phyloP scores from a whole-genome alignment of 2,113 vertebrate species.

The Mesembrinibis cayennensis region DNA sequence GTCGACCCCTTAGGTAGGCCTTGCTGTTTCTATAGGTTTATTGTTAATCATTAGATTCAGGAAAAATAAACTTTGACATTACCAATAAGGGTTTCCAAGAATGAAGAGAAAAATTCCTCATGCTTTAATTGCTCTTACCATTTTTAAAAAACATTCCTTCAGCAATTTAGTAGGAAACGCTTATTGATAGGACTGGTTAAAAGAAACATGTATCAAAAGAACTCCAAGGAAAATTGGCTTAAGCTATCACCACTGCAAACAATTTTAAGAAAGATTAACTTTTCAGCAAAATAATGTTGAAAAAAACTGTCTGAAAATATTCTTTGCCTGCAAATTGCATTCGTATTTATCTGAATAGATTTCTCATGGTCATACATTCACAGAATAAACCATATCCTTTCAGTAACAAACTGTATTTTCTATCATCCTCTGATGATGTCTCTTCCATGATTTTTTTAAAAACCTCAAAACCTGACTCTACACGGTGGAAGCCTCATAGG shows the following conservation, averaged over 20 bases:
- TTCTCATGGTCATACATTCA: not conserved
- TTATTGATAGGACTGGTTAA: not conserved
- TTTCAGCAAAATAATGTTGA: not conserved
- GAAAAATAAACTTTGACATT: constrained; percentile 41
- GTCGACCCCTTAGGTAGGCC: constrained; percentile 62
- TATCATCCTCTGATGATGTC: not conserved
- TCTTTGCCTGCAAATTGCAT: not conserved
- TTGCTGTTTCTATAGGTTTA: constrained; percentile 56
- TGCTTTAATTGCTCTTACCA: not conserved
- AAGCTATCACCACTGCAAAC: not conserved
- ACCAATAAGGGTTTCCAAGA: constrained; percentile 19
- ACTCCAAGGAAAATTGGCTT: not conserved
- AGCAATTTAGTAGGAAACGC: not conserved
- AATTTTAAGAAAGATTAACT: not conserved
- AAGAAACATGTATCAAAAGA: not conserved
- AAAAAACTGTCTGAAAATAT: not conserved
- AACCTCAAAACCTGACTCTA: not conserved
- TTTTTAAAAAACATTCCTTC: not conserved
- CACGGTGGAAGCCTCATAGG: accelerated
- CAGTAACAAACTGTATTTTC: not conserved
- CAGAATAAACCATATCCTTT: not conserved
- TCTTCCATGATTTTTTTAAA: not conserved
- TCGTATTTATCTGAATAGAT: not conserved
- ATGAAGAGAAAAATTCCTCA: not conserved
- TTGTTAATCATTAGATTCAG: constrained; percentile 63